Evolutionary conservation across 2,888 invertebrate genomes (phyloP).

Genomic region (Sisyra nigra): DNA sequence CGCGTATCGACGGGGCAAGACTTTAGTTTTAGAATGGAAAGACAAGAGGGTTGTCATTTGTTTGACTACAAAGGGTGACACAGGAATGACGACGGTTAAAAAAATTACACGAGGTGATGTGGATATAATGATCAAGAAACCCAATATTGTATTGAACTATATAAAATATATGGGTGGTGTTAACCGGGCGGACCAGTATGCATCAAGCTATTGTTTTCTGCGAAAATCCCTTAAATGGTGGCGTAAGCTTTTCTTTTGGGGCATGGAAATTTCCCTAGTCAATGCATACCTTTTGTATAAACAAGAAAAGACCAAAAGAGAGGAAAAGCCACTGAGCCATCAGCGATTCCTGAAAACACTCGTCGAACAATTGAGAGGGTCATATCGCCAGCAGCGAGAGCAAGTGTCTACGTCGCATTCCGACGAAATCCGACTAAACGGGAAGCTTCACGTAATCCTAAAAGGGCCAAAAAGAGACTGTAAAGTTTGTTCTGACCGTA

Average conservation of each 20-base stretch:
- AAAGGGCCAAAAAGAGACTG: background rate
- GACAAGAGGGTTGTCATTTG: background rate
- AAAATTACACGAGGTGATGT: no score
- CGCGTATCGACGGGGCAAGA: conserved; percentile 2
- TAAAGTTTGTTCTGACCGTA: background rate
- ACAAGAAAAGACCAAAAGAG: background rate
- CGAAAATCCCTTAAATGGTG: conserved; percentile 16
- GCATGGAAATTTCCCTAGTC: conserved; percentile 13
- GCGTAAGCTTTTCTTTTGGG: conserved; percentile 16
- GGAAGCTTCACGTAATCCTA: no score
- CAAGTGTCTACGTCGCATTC: no score
- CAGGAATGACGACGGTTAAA: no score
- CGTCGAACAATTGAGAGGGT: background rate
- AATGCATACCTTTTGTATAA: conserved; percentile 15
- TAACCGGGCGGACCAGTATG: conserved; percentile 15
- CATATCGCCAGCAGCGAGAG: background rate
- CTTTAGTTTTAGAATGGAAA: background rate
- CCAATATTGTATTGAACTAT: no score
- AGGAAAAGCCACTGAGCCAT: no score
- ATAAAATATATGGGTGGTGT: no score
- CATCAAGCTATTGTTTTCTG: conserved; percentile 15
- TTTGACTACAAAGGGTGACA: background rate
- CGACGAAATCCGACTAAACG: no score
- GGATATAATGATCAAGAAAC: no score
- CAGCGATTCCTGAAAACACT: no score